Percentiles rank a stretch among this genome's conserved stretches.
Conservation (phyloP, 2,797 vertebrate species). For the Luscinia luscinia region DNA sequence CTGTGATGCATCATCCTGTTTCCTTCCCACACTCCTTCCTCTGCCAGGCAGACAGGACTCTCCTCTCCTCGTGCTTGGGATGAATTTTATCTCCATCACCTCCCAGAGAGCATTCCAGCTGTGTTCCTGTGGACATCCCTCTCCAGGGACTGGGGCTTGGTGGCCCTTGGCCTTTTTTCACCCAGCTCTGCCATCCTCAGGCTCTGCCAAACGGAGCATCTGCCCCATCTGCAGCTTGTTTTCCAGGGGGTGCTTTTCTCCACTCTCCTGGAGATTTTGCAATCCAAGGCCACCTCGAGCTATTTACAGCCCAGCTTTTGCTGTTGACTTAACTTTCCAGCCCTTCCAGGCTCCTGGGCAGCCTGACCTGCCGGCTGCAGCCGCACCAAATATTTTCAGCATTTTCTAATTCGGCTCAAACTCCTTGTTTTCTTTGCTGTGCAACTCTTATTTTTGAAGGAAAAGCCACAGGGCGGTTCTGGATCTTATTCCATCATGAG, state of each 20-base stretch:
- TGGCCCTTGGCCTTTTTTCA: background rate
- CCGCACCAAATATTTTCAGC: background rate
- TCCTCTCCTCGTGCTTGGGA: background rate
- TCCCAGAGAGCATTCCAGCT: accelerated
- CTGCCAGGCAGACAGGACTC: background rate
- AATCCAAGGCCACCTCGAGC: background rate
- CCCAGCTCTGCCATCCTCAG: accelerated
- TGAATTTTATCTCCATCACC: background rate
- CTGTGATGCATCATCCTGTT: background rate
- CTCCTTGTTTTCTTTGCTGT: background rate
- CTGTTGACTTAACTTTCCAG: constrained; percentile 23
- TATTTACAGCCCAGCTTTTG: constrained; percentile 28
- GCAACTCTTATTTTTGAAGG: background rate
- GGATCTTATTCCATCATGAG: background rate
- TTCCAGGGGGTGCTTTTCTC: background rate
- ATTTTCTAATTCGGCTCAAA: background rate
- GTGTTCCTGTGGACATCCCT: background rate
- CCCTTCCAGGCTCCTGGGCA: constrained; percentile 13
- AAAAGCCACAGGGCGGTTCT: background rate
- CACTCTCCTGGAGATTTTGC: background rate
- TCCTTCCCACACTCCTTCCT: background rate
- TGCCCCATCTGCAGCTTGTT: accelerated
- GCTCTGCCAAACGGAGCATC: accelerated
- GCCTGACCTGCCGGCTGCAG: background rate
- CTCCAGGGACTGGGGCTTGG: accelerated